phyloP scores from a whole-genome alignment of 2,113 vertebrate genomes.

The Xiphorhynchus elegans region DNA sequence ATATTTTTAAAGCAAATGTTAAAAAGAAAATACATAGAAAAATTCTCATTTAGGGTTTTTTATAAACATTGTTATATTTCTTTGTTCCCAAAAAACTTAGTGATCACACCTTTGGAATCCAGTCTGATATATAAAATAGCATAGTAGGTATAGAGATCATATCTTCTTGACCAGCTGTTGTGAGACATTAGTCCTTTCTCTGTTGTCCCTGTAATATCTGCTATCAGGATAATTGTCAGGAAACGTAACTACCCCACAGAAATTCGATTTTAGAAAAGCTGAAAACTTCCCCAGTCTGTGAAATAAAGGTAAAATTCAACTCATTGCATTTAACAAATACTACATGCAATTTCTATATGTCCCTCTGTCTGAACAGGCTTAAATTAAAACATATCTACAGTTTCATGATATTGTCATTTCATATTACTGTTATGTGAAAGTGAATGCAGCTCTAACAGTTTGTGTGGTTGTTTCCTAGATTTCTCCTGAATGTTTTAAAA shows the following conservation, averaged over 20 bases:
- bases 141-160: neutral
- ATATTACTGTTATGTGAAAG: neutral
- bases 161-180: neutral
- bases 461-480: neutral
- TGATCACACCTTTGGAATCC: neutral
- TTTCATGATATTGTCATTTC: neutral
- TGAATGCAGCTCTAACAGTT: neutral
- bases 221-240: neutral
- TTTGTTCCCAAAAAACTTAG: neutral
- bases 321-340: neutral
- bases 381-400: neutral
- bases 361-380: neutral
- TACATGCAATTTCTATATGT: neutral
- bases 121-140: neutral
- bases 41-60: neutral
- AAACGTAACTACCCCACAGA: neutral
- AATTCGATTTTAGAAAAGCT: neutral
- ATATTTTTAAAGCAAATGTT: neutral
- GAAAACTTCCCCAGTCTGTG: neutral
- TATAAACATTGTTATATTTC: neutral
- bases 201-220: neutral
- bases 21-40: neutral
- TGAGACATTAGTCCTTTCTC: neutral
- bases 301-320: neutral
- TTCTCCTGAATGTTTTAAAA: neutral